These are phyloP conservation scores for Brachyopa scutellaris DNA, from an alignment of 2,888 invertebrate species.

Conservation along the genomic window DNA sequence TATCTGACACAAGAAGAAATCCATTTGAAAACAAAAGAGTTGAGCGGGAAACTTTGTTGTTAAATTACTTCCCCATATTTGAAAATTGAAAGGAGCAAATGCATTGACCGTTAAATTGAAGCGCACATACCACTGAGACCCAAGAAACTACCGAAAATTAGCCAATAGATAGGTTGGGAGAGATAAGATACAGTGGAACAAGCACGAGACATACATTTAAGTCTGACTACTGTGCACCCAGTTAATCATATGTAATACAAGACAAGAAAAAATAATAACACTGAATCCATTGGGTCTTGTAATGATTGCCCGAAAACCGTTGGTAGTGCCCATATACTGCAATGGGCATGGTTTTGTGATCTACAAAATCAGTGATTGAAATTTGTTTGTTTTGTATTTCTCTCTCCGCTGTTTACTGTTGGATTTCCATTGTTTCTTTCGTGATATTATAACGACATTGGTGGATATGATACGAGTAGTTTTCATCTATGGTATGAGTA, in stretches of 20 bases:
- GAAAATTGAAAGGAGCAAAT: conserved; percentile 26
- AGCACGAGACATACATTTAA: conserved; percentile 28
- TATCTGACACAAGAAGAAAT: conserved; percentile 43
- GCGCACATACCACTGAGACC: no score
- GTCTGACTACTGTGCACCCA: conserved; percentile 41
- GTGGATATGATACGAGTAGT: neutral
- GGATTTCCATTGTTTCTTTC: neutral
- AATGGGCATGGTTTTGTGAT: conserved; percentile 45
- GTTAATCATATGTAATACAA: conserved; percentile 55
- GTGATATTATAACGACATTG: conserved; percentile 6
- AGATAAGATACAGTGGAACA: conserved; percentile 42
- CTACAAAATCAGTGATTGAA: conserved; percentile 47
- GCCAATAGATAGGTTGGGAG: conserved; percentile 54
- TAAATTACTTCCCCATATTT: conserved; percentile 55
- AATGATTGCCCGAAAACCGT: conserved; percentile 44
- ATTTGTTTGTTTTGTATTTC: conserved; percentile 1
- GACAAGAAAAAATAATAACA: conserved; percentile 4
- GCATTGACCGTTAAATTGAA: conserved; percentile 48
- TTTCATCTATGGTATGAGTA: no score
- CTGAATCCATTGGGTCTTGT: conserved; percentile 6
- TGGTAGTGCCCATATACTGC: conserved; percentile 20
- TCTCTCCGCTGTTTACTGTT: neutral
- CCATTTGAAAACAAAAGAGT: conserved; percentile 46
- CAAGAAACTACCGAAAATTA: conserved; percentile 42
- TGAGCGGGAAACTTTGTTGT: conserved; percentile 41